Evolutionary conservation across 2,888 invertebrate species (phyloP).

Genomic region (Agrochola lychnidis): DNA sequence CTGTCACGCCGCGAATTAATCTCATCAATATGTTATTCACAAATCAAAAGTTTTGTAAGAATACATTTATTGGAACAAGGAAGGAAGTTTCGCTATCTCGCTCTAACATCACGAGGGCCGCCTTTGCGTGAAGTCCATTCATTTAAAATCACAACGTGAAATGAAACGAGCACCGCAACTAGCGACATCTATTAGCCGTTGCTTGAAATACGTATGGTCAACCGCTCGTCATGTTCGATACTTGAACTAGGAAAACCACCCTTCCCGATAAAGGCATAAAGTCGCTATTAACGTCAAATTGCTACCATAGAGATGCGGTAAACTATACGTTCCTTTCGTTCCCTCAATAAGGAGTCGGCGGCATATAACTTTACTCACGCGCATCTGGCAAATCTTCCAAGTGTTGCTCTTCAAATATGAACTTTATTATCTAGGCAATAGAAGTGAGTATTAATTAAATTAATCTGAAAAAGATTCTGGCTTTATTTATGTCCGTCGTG

Average conservation of each 20-base stretch:
- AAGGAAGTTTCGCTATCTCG: constrained; percentile 59
- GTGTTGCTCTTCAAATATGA: constrained; percentile 59
- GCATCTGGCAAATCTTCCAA: constrained; percentile 74
- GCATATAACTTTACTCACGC: constrained; percentile 81
- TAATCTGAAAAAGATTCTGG: constrained; percentile 75
- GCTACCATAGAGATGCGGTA: not conserved
- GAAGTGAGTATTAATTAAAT: constrained; percentile 65
- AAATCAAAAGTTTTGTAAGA: constrained; percentile 59
- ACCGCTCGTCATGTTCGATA: not conserved
- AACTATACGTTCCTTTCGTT: constrained; percentile 67
- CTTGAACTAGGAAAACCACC: constrained; percentile 2
- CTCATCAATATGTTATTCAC: constrained; percentile 67
- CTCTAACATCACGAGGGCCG: constrained; percentile 65
- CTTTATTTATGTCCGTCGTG: constrained; percentile 89
- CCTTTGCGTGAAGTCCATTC: constrained; percentile 66
- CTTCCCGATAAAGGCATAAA: not conserved
- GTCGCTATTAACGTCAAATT: not conserved
- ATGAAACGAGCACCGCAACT: constrained; percentile 70
- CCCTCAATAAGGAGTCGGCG: constrained; percentile 54
- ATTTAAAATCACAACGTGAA: constrained; percentile 64
- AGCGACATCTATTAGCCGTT: constrained; percentile 73
- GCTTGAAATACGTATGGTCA: constrained; percentile 60
- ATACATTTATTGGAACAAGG: constrained; percentile 69
- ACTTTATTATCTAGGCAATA: constrained; percentile 65
- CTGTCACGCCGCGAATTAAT: constrained; percentile 72